Evolutionary conservation across 2,888 invertebrate genomes (phyloP), one percentile per base, ranked within the genome.

Genomic region (Nycteola revayana): DNA sequence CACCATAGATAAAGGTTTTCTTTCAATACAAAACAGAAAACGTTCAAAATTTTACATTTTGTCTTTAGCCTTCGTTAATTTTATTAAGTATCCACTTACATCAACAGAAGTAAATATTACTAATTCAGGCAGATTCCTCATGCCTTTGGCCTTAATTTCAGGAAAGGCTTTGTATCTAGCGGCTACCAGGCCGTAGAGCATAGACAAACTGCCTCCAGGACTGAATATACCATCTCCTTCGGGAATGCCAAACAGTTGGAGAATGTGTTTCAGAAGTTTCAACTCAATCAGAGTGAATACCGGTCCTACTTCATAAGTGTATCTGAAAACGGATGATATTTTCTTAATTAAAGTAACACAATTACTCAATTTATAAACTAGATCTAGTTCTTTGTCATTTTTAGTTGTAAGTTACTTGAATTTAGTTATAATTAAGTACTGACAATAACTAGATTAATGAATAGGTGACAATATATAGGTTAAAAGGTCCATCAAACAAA

Each of bases 271-370:
- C 25, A 94, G 72, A 1, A 95, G 79, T 60, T 92, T 91, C 26
- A 91, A 81, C 69, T 96, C 96, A 37, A 94, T 90, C 1, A 96
- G 77, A 0, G 94, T 94, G 65, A 95, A 95, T 0, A 93, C 94
- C 10, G 95, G 95, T 0, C 93, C 94, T 7, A 95, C 95, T 79
- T 96, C 96, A 60, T 90, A 95, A 0, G 96, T 95, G 62, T 94
- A 94, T 41, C 94, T 94, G 68, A 7, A 77, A 69, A 21, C 5
- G 5, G n/a, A n/a, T n/a, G n/a, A n/a, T n/a, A n/a, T n/a, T n/a
- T n/a, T n/a, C n/a, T n/a, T n/a, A n/a, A n/a, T n/a, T n/a, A n/a
- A n/a, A n/a, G n/a, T n/a, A n/a, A n/a, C n/a, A n/a, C n/a, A n/a
- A n/a, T n/a, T n/a, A n/a, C n/a, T n/a, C n/a, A n/a, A n/a, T n/a